Evolutionary conservation across 2,797 vertebrate species (phyloP), one percentile per base, ranked within the genome.

Genomic region (Crenichthys baileyi): DNA sequence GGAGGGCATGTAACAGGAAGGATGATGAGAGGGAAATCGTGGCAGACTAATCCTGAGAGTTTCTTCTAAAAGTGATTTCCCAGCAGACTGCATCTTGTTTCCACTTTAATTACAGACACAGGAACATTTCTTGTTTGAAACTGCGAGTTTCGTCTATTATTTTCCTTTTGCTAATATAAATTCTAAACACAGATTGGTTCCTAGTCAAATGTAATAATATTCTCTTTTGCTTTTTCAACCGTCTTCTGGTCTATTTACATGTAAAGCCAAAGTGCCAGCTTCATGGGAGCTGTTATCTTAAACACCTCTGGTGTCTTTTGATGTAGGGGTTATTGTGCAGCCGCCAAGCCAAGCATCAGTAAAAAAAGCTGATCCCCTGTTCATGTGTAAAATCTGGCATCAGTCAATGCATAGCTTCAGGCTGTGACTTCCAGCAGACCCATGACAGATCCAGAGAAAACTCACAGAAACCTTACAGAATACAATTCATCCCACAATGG

Each of bases 21-120:
- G 81, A 41, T 72, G 81, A 77, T 76, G 88, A 78, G 79, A 77
- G 46, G 75, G 74, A 79, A 83, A 83, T 81, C 70, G 81, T 78
- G 76, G 82, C 80, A 76, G 78, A 86, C 83, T 85, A 81, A 87
- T 90, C 84, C 82, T 26, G 53, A 82, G 58, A 79, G 75, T 77
- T 83, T 77, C 83, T 85, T 75, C 82, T 81, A 72, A 84, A 83
- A 87, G 83, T 88, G 86, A 88, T 86, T 90, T 86, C 80, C 77
- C 83, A 82, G 87, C 77, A 88, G 90, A 76, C 83, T 88, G 83
- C 78, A 74, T 83, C 78, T 79, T 82, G 41, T 78, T 80, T 82
- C 74, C 24, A 39, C 83, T 81, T 85, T 58, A 84, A 83, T 88
- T 70, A 74, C 76, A 74, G 70, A 77, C 61, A 51, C 58, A 71